Evolutionary conservation across 2,888 invertebrate genomes (phyloP), one percentile per base, ranked within the genome.

Genomic region (Diplazon laetatorius): DNA sequence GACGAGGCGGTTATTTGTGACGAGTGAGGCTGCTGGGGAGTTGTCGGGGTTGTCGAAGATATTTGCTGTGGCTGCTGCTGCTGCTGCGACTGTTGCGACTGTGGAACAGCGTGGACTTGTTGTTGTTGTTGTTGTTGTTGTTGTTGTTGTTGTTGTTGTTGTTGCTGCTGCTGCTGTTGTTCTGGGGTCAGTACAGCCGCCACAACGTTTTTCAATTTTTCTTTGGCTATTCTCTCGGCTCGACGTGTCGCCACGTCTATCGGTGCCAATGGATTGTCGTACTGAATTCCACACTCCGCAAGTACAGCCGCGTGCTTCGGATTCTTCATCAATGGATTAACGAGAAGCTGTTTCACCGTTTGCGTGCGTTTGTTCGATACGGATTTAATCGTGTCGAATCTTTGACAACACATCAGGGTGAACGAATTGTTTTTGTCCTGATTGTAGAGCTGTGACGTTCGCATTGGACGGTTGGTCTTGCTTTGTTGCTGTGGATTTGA

Each of bases 211-310:
- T 94, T 94, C 80, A 94, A 93, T 90, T 97, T 97, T 88, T 97
- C 97, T 87, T 96, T 94, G 10, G 96, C 95, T 82, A 97, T 94
- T 85, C 98, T 94, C 87, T 97, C 97, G 14, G 97, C 96, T 86
- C 97, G 93, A 76, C 95, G 93, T 25, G 94, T 92, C 14, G 97
- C 97, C 65, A 97, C 95, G 86, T 96, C 96, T 83, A 95, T 93
- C 0, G 98, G 97, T 82, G 95, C 93, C 62, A 97, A 92, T 5
- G 98, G 98, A 88, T 93, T 94, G 86, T 98, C 98, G 88, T 97
- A 96, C 80, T 93, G 93, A 76, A 99, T 95, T 39, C 96, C 96
- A 89, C 95, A 95, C 83, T 97, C 98, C 75, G 94, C 94, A 85
- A 98, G 92, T 77, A 97, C 95, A 60, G 95, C 95, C 25, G 96